phyloP scores from a whole-genome alignment of 30 jellyfish, hydroid and myxozoan species.

The Pseudorhiza aurosa region DNA sequence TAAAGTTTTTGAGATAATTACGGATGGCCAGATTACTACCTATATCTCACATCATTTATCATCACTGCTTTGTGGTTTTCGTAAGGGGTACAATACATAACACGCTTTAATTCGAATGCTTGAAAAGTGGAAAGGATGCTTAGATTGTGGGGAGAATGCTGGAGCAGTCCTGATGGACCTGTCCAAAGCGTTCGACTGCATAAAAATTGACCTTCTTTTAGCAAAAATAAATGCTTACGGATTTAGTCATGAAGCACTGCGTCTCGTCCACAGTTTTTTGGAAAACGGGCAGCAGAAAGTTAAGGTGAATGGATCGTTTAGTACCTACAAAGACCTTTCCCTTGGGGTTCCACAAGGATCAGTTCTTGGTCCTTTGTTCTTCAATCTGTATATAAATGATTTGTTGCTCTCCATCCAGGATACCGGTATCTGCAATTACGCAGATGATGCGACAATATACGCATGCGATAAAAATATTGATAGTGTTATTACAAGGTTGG shows the following conservation, averaged over 20 bases:
- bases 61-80: slow-evolving; percentile 24
- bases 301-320: not conserved
- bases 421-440: not conserved
- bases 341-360: slow-evolving; percentile 24
- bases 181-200: slow-evolving; percentile 24
- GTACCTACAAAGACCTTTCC: not conserved
- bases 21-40: too few species aligned
- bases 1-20: too few species aligned
- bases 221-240: slow-evolving; percentile 11
- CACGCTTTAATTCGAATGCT: not conserved
- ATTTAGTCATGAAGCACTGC: not conserved
- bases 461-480: slow-evolving; percentile 13
- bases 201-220: not conserved
- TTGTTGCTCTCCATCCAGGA: not conserved
- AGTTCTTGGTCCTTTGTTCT: not conserved
- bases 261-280: not conserved
- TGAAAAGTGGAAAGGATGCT: not conserved
- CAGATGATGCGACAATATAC: slow-evolving; percentile 15
- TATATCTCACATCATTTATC: too few species aligned
- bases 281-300: slow-evolving; percentile 9
- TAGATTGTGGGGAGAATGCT: not conserved
- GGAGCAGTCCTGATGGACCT: slow-evolving; percentile 16
- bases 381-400: not conserved
- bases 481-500: not conserved
- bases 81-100: not conserved